Evolutionary conservation across 2,113 vertebrate genomes (phyloP).

Genomic region (Eurypyga helias): DNA sequence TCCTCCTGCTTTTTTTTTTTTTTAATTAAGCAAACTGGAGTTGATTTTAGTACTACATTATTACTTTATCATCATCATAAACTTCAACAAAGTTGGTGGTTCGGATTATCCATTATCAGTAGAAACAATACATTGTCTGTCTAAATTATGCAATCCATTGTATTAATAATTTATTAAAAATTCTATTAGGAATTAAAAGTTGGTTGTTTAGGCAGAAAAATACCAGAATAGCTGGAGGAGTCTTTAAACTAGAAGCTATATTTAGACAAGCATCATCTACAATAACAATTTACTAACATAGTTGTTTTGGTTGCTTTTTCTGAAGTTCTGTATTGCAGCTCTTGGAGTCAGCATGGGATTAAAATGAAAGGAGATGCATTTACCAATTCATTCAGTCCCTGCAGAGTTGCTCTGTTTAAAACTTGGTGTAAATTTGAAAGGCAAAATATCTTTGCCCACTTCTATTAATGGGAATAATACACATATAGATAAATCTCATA

Average conservation of each 20-base stretch:
- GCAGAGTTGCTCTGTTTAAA: not conserved
- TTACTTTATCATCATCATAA: not conserved
- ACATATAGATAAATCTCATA: not conserved
- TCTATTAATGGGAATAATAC: not conserved
- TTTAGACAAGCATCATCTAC: not conserved
- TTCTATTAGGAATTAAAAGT: not conserved
- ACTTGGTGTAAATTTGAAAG: not conserved
- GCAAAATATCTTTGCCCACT: not conserved
- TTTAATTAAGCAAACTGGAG: not conserved
- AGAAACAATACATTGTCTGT: not conserved
- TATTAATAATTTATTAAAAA: not conserved
- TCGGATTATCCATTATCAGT: not conserved
- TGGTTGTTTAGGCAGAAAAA: not conserved
- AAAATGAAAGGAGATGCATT: not conserved
- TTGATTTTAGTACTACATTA: not conserved
- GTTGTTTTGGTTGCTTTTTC: not conserved
- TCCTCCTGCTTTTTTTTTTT: not conserved
- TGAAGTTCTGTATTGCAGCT: not conserved
- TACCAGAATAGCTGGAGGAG: not conserved
- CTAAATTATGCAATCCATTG: not conserved
- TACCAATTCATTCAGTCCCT: not conserved
- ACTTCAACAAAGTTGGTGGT: not conserved
- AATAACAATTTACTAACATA: not conserved
- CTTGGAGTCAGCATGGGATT: not conserved
- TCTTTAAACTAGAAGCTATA: not conserved